Evolutionary conservation across 2,888 invertebrate genomes (phyloP), one percentile per base, ranked within the genome.

Genomic region (Eulithis prunata): DNA sequence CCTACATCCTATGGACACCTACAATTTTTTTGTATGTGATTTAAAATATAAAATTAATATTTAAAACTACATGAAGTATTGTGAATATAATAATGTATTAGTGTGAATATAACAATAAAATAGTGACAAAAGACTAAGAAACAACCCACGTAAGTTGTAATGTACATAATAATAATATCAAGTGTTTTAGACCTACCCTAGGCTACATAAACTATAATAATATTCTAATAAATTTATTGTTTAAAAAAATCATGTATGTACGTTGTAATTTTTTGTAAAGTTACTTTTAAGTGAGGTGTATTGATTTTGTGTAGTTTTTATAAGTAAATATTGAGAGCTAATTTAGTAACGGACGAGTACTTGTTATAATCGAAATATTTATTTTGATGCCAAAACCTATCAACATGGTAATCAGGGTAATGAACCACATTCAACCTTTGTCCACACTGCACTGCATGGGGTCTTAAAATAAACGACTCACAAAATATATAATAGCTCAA

Each of bases 261-360:
- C 81, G 88, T 90, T 90, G 89, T 89, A 89, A 87, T 87, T 87
- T 87, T 89, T 88, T 91, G 89, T 90, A 92, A 85, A 88, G 84
- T 89, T 89, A 86, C 75, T 87, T 83, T 86, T 88, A 89, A 87
- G 87, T 86, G 78, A 84, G 72, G 84, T 84, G 80, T 87, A 83
- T 85, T 89, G 75, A 84, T 86, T 89, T 89, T 80, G 82, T 79
- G 93, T 92, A 93, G 93, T 91, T 93, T 93, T 93, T 92, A 92
- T 92, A 92, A 91, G 89, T 90, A 87, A 90, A 87, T 86, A 90
- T 90, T 87, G 81, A 88, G 84, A 86, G 84, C 73, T 83, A 83
- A 82, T 84, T 21, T 76, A 79, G 75, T 78, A 78, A 81, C 85
- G 90, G 90, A 87, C 88, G 89, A 87, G 90, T 90, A 86, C 84